Evolutionary conservation across 1,140 invertebrate genomes (phyloP).

Genomic region (Vanessa atalanta): DNA sequence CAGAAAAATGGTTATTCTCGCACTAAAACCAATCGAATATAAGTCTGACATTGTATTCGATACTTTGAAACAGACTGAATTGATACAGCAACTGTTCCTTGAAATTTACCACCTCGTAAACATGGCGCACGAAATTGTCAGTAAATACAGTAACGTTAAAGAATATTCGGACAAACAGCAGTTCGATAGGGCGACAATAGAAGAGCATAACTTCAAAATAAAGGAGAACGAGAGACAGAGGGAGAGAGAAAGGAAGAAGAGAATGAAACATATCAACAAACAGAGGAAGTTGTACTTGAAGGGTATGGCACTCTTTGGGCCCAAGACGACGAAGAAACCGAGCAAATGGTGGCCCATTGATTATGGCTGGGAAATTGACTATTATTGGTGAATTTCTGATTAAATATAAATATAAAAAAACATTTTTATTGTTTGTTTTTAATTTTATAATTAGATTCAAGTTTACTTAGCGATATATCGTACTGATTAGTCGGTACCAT

Average conservation of each 20-base stretch:
- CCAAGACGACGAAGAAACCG: neutral
- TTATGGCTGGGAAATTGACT: conserved; percentile 53
- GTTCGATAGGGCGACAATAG: neutral
- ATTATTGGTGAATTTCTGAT: conserved; percentile 39
- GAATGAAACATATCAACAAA: conserved; percentile 28
- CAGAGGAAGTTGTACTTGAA: conserved; percentile 16
- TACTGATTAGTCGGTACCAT: too few species aligned
- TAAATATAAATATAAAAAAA: neutral
- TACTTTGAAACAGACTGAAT: conserved; percentile 25
- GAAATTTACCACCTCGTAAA: conserved; percentile 49
- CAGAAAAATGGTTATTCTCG: conserved; percentile 41
- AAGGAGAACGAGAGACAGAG: conserved; percentile 11
- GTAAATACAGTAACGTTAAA: conserved; percentile 29
- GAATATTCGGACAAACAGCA: neutral
- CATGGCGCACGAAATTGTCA: conserved; percentile 50
- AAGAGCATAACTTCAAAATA: neutral
- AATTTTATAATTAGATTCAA: too few species aligned
- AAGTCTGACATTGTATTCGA: conserved; percentile 26
- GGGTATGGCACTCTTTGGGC: neutral
- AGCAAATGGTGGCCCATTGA: conserved; percentile 47
- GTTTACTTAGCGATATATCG: too few species aligned
- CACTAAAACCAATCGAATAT: conserved; percentile 16
- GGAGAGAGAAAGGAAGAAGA: conserved; percentile 30
- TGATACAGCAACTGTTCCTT: conserved; percentile 42
- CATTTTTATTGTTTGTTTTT: too few species aligned